A percentile compares a stretch with the other conserved stretches of the same genome.
phyloP scores from a whole-genome alignment of 1,140 invertebrate species.

The Diuraphis noxia region DNA sequence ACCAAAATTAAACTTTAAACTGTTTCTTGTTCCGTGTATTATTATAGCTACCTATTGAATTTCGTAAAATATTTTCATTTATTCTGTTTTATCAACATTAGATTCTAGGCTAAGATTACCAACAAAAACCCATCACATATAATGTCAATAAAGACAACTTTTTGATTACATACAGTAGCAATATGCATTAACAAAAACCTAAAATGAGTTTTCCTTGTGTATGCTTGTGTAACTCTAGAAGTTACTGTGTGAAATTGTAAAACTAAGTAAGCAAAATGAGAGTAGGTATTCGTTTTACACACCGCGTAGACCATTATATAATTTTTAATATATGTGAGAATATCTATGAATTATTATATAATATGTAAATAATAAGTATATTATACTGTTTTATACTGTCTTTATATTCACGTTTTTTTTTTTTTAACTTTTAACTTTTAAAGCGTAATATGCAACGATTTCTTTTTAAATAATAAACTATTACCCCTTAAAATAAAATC shows the following conservation, averaged over 20 bases:
- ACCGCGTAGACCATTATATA: too few relatives aligned
- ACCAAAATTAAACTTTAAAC: background rate
- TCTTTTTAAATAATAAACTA: background rate
- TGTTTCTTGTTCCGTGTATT: background rate
- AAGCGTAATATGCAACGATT: too few relatives aligned
- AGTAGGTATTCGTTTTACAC: background rate
- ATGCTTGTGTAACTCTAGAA: background rate
- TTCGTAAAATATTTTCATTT: background rate
- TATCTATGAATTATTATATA: background rate
- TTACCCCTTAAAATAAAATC: background rate
- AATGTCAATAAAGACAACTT: slow-evolving; percentile 28
- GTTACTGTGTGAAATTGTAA: background rate
- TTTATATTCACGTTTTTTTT: background rate
- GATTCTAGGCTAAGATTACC: background rate
- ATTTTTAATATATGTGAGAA: background rate
- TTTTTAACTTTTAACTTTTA: background rate
- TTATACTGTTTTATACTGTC: background rate
- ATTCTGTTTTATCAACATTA: background rate
- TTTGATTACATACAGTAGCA: background rate
- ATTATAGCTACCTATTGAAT: background rate
- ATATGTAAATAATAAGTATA: too few relatives aligned
- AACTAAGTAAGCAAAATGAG: background rate
- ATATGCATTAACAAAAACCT: background rate
- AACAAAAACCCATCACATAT: slow-evolving; percentile 16
- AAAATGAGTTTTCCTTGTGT: slow-evolving; percentile 10